Conservation (phyloP, 2,113 vertebrate genomes). For the Embiotoca jacksoni region DNA sequence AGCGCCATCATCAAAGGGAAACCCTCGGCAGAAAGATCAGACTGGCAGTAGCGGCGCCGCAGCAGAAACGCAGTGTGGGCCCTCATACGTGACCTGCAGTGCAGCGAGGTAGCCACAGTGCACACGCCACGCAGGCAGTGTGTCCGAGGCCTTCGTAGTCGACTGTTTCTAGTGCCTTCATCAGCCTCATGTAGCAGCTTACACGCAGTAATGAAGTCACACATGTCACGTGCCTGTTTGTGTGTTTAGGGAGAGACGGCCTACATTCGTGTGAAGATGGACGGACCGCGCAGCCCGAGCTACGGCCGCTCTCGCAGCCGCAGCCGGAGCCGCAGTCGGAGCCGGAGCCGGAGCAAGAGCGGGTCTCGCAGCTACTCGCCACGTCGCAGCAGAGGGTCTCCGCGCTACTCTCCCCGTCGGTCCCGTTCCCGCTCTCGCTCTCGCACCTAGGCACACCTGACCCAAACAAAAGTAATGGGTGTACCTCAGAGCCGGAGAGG, state of each 20-base stretch:
- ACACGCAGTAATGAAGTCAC: neutral
- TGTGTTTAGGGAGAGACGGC: conserved; percentile 90
- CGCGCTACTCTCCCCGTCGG: conserved; percentile 85
- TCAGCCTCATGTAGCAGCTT: neutral
- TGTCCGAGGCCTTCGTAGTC: too few species aligned
- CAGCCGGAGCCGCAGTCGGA: conserved; percentile 82
- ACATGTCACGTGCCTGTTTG: neutral
- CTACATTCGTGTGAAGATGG: conserved; percentile 91
- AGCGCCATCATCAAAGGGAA: too few species aligned
- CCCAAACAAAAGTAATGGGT: conserved; percentile 8
- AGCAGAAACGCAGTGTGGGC: too few species aligned
- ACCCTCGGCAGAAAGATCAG: too few species aligned
- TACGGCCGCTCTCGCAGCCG: conserved; percentile 90
- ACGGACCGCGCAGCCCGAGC: conserved; percentile 90
- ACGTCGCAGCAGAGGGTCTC: conserved; percentile 88
- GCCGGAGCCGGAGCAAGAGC: conserved; percentile 87
- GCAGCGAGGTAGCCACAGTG: too few species aligned
- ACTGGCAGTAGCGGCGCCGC: too few species aligned
- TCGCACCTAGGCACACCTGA: conserved; percentile 71
- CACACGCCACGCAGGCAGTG: too few species aligned
- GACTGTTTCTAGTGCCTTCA: neutral
- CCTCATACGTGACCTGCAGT: too few species aligned
- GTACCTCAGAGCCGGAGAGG: conserved; percentile 31
- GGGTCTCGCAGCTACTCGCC: conserved; percentile 90
- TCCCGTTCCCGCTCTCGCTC: conserved; percentile 82